Percentiles rank a stretch among this genome's conserved stretches.
Conservation (phyloP, 2,888 invertebrate genomes). For the Machimus atricapillus region DNA sequence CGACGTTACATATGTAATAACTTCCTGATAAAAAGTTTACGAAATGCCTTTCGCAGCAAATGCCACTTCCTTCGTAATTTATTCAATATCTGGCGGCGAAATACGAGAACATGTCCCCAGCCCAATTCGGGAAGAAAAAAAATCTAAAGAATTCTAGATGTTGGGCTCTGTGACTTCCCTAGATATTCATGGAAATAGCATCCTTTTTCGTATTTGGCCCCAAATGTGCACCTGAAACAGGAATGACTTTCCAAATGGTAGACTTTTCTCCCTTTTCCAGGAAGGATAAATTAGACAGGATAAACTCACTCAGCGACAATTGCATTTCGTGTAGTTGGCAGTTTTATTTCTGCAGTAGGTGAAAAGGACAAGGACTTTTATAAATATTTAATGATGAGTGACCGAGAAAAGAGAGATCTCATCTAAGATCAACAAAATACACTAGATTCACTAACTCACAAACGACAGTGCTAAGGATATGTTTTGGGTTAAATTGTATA, state of each 20-base stretch:
- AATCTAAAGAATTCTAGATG: neutral
- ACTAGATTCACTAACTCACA: too few relatives aligned
- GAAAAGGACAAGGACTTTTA: too few relatives aligned
- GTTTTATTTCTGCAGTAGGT: too few relatives aligned
- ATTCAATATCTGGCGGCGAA: neutral
- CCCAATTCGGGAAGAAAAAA: neutral
- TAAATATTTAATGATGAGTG: neutral
- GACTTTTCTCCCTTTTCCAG: neutral
- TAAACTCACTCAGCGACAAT: neutral
- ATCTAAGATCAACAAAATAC: too few relatives aligned
- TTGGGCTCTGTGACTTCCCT: neutral
- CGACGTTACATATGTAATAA: neutral
- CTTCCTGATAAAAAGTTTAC: neutral
- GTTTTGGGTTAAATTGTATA: too few relatives aligned
- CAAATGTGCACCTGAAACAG: neutral
- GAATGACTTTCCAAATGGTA: neutral
- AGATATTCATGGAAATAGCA: neutral
- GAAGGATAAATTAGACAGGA: neutral
- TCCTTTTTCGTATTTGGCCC: neutral
- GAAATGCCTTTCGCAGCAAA: neutral
- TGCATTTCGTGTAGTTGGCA: neutral
- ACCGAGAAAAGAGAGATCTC: too few relatives aligned
- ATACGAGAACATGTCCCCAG: neutral
- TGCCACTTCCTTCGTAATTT: neutral
- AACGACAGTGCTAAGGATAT: too few relatives aligned